Base-by-base conservation (phyloP, 2,113 vertebrate species). In the Hippocampus abdominalis region DNA sequence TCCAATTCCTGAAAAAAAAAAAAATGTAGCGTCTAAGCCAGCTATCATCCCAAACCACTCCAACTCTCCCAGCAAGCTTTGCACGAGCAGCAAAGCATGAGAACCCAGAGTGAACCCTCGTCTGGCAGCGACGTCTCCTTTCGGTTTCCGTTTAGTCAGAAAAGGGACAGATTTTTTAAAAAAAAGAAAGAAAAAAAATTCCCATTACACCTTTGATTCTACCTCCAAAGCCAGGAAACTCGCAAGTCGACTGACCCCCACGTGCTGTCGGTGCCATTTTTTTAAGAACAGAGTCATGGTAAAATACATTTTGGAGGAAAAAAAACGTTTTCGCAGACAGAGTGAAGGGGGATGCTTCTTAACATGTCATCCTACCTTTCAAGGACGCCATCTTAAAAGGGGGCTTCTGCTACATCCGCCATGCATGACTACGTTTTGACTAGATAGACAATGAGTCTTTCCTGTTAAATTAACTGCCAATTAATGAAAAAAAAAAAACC, bases 101-200 rank as follows among this genome's bases (percentile, higher is more conserved):
- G 64, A 85, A 81, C 73, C 59, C 25, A 39, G 70, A 61, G 6
- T 88, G 80, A 89, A 84, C 81, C 70, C 70, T 69, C 54, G 62
- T 72, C 48, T 53, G 6, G 40, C 63, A 44, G 61, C 39, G 21
- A 42, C 36, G 61, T 15, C 4, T 6, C 60, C 11, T 56, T 56
- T 25, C 53, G 5, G 56, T 59, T 29, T 59, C 25, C 56, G 12
- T 59, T 59, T 27, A 59, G 56, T 29, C 12, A 2, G 23, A 25
- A 56, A 56, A 11, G 10, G 11, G 23, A 57, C 42, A 13, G 42
- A 44, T 36, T 36, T 36, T 0, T 0, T 0, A 36, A 6, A 44
- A 44, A 15, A 8, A 8, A 2, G 20, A 18, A 48, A 48, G 1
- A 48, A 16, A 48, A 48, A 49, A 49, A 49, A 49, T 23, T 49